Percentiles rank a stretch among this genome's conserved stretches.
phyloP scores from a whole-genome alignment of 2,888 invertebrate species.

The Acanthosoma haemorrhoidale region DNA sequence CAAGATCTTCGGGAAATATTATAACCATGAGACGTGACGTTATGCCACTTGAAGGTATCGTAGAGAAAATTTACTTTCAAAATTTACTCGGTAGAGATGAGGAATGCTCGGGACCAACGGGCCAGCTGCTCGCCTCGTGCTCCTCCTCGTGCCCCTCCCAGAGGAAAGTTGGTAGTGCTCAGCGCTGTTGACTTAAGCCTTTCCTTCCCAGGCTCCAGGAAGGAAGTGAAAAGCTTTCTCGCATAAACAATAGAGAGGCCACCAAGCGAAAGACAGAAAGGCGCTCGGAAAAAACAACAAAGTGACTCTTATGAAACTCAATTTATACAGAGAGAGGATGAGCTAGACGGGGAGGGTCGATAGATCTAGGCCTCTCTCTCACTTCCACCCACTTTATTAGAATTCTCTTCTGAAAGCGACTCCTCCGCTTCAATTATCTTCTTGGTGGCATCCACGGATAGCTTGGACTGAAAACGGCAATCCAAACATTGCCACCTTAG shows the following conservation, averaged over 20 bases:
- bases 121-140: neutral
- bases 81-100: neutral
- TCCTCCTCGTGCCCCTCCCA: neutral
- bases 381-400: neutral
- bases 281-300: constrained; percentile 1
- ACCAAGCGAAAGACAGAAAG: neutral
- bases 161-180: neutral
- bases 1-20: no score
- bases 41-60: no score
- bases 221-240: constrained; percentile 12
- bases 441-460: no score
- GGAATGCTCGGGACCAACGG: neutral
- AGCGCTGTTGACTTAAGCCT: constrained; percentile 10
- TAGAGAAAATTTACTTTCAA: no score
- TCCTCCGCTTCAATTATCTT: neutral
- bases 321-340: neutral
- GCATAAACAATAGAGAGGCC: constrained; percentile 5
- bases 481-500: no score
- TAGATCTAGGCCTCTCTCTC: neutral
- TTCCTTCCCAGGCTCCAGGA: neutral
- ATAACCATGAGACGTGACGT: no score
- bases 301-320: constrained; percentile 10
- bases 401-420: neutral
- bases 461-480: no score
- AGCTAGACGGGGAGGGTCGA: neutral